Base-by-base conservation (phyloP, 2,797 vertebrate species). In the Vultur gryphus region DNA sequence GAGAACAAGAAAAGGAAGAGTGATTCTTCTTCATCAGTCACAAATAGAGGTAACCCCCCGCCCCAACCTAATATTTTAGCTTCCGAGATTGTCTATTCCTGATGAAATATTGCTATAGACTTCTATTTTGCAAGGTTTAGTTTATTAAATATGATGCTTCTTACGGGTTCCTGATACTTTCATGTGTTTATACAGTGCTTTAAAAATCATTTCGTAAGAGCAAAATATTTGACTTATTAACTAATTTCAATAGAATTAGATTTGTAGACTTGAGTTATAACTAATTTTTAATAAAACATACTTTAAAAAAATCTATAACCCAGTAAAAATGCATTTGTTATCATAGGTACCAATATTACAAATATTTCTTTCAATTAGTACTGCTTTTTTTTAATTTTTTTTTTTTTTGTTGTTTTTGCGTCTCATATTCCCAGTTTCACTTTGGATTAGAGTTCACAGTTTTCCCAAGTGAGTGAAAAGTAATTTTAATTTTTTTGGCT, bases 11-110 rank as follows among this genome's bases (percentile, higher is more conserved):
- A 78, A 73, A 72, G 18, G 54, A 79, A 71, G 12, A 58, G 6
- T 43, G 6, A 61, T 49, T 76, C 25, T 93, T 82, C 23, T 31
- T 81, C 48, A 43, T 55, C 48, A 51, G 28, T 57, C 35, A 72
- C 21, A 75, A 85, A 69, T 0, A 78, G 29, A 73, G 8, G 23
- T 7, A 41, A 14, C 2, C 2, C 2, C 9, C 35, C 2, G 15
- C 9, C 5, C 23, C 7, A 25, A 1, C 3, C 12, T 46, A 48
- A 37, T 75, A 61, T 52, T 75, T 80, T 84, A 84, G 5, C 5
- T 81, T 86, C 19, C 11, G 19, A 26, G 29, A n/a, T 70, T 64
- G 44, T 26, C 7, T n/a, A 28, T 43, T 77, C 9, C 17, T 81
- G 37, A 62, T 23, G 44, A 90, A 78, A 23, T 59, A 65, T 71